Evolutionary conservation across 2,888 invertebrate genomes (phyloP).

Genomic region (Pseudococcus jackbeardsleyi): DNA sequence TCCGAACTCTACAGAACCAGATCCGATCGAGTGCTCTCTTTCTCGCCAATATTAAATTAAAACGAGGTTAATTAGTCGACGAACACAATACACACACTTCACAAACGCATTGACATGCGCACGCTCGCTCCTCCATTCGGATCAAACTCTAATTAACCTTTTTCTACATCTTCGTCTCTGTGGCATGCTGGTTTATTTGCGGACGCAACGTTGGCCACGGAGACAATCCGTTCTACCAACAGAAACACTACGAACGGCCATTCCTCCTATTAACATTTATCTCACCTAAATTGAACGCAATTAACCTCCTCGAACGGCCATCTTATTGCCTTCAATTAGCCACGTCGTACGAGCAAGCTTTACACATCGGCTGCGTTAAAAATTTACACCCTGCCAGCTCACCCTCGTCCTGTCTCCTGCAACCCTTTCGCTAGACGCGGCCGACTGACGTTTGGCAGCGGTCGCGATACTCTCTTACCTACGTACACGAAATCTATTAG

Average conservation of each 20-base stretch:
- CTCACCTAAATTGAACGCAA: constrained; percentile 64
- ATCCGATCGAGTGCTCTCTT: constrained; percentile 1
- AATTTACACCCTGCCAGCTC: too few relatives aligned
- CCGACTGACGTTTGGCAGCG: too few relatives aligned
- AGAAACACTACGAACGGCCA: background rate
- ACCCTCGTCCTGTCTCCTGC: background rate
- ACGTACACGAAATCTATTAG: background rate
- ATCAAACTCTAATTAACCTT: constrained; percentile 55
- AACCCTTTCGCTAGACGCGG: background rate
- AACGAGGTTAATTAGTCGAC: constrained; percentile 56
- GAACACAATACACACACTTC: background rate
- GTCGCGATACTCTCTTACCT: background rate
- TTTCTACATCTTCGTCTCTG: background rate
- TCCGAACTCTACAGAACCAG: background rate
- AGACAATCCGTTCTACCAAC: background rate
- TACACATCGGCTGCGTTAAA: background rate
- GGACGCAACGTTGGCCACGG: background rate
- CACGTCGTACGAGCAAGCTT: background rate
- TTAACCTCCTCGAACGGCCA: constrained; percentile 59
- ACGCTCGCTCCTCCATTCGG: background rate
- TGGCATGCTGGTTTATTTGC: background rate
- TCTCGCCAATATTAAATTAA: constrained; percentile 43
- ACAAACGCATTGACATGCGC: constrained; percentile 1
- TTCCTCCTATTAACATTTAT: constrained; percentile 57
- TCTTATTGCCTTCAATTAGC: constrained; percentile 61